A percentile compares a stretch with the other conserved stretches of the same genome.
Conservation (phyloP, 2,888 invertebrate species). For the Ichneumoninae sp. region DNA sequence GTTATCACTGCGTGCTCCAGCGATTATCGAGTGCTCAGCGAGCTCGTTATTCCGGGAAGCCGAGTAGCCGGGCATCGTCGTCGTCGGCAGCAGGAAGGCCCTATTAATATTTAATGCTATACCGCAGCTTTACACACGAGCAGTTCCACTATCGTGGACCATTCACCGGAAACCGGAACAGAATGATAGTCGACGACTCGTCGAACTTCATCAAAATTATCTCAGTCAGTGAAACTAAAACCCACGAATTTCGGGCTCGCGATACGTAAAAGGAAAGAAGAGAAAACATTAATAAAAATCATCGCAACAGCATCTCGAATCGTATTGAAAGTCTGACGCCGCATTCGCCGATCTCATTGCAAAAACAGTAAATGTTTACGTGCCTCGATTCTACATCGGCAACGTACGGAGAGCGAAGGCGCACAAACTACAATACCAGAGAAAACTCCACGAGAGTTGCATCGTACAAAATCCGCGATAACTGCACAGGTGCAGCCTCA, state of each 20-base stretch:
- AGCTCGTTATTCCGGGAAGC: slow-evolving; percentile 42
- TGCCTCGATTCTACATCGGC: neutral
- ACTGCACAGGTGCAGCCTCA: slow-evolving; percentile 39
- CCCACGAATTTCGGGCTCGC: neutral
- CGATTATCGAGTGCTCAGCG: slow-evolving; percentile 39
- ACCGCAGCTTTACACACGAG: slow-evolving; percentile 3
- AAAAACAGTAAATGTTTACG: neutral
- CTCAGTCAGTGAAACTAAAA: slow-evolving; percentile 33
- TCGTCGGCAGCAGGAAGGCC: slow-evolving; percentile 38
- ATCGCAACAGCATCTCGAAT: neutral
- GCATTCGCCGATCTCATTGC: neutral
- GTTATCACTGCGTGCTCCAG: slow-evolving; percentile 22
- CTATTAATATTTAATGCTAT: slow-evolving; percentile 55
- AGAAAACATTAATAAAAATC: neutral
- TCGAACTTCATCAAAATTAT: slow-evolving; percentile 7
- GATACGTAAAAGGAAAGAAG: neutral
- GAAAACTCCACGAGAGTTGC: neutral
- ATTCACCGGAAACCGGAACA: slow-evolving; percentile 71
- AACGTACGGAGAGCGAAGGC: no score
- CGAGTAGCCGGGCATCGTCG: slow-evolving; percentile 1
- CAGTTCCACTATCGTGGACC: slow-evolving; percentile 52
- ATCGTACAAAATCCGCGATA: neutral
- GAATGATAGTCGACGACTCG: slow-evolving; percentile 53
- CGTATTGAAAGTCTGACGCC: slow-evolving; percentile 29
- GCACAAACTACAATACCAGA: no score